A percentile compares a stretch with the other conserved stretches of the same genome.
phyloP scores from a whole-genome alignment of 1,140 invertebrate species.

The Ladona fulva region DNA sequence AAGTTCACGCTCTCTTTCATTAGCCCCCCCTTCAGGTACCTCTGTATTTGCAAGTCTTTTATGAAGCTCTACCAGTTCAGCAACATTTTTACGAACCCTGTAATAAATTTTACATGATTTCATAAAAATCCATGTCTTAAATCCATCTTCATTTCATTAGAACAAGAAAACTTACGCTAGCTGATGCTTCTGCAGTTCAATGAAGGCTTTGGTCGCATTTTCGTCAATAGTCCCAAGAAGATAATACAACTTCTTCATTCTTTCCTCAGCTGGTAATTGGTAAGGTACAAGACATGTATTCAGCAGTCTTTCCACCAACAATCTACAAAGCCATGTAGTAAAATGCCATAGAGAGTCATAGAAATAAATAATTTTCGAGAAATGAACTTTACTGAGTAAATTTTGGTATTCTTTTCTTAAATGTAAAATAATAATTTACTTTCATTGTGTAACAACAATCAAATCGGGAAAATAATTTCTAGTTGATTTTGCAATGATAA shows the following conservation, averaged over 20 bases:
- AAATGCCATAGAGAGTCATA: background rate
- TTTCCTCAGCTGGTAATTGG: constrained; percentile 69
- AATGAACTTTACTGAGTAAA: too few relatives aligned
- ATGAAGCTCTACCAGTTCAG: constrained; percentile 76
- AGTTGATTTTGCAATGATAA: too few relatives aligned
- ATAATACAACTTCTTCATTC: constrained; percentile 93
- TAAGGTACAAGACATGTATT: constrained; percentile 95
- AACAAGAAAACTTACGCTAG: constrained; percentile 45
- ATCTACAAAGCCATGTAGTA: constrained; percentile 43
- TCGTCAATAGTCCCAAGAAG: constrained; percentile 88
- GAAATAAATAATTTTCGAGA: too few relatives aligned
- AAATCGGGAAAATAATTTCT: too few relatives aligned
- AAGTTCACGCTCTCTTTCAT: constrained; percentile 56
- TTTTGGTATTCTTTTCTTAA: too few relatives aligned
- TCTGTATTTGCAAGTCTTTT: constrained; percentile 40
- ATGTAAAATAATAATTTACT: too few relatives aligned
- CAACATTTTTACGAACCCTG: constrained; percentile 70
- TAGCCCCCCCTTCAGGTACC: constrained; percentile 28
- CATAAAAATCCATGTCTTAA: background rate
- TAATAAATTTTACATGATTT: constrained; percentile 22
- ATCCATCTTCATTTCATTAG: background rate
- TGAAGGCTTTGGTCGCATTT: constrained; percentile 90
- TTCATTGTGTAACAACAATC: too few relatives aligned
- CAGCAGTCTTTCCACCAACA: constrained; percentile 87
- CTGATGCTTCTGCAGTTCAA: constrained; percentile 90